Base-by-base conservation (phyloP, 2,888 invertebrate species). In the Acanthosoma haemorrhoidale region DNA sequence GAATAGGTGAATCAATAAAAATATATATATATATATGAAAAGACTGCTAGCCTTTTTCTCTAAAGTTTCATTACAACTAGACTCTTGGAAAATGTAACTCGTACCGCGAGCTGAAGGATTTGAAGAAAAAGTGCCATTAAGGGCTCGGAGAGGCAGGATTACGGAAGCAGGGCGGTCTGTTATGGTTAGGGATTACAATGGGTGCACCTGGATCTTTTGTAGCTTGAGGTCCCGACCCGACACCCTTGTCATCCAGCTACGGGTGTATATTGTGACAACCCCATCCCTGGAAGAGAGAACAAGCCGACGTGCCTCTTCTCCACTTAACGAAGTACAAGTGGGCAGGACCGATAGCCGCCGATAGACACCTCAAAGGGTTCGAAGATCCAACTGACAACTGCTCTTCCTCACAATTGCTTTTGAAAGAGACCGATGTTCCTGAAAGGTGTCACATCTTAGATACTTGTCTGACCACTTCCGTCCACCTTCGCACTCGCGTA, bases 221-320 rank as follows among this genome's bases (percentile, higher is more conserved):
- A 51, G 25, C 51, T 11, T 6, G 51, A 25, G 25, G n/a, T n/a
- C 29, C 21, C 34, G 32, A 59, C 59, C 18, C 59, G 59, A 59
- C 59, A 59, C 59, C 59, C 32, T 34, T 59, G 59, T 59, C 59
- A 59, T 6, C 34, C 4, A 41, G 41, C 6, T 41, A 6, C 41
- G 18, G 16, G 51, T 3, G 9, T 36, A 61, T 61, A 61, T 61
- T 61, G 61, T 61, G 61, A 61, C 61, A 61, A 61, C 61, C 61
- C 61, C 36, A 61, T 61, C 61, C 61, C 36, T 4, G 34, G 61
- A 32, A 61, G 32, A n/a, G n/a, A n/a, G n/a, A n/a, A n/a, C n/a
- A n/a, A n/a, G n/a, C n/a, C n/a, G 59, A 34, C 59, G 8, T 15
- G 31, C 32, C 32, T 32, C 34, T 16, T 16, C 29, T 31, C 31